These are phyloP conservation scores for Ceyx melanurus DNA, from an alignment of 2,113 vertebrate species.

Conservation along the genomic window DNA sequence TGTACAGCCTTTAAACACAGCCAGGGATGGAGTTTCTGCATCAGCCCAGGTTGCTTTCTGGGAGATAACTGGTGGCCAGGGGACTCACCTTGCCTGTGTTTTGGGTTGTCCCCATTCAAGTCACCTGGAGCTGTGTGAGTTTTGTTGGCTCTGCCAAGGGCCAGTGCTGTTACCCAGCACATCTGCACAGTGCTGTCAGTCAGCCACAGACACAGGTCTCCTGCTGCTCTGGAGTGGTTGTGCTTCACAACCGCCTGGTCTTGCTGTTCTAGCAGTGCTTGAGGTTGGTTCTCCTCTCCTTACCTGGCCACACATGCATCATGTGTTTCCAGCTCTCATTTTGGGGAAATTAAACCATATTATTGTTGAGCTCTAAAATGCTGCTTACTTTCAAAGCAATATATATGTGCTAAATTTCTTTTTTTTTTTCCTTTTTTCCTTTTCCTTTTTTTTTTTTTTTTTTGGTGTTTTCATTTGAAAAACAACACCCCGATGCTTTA, in stretches of 20 bases:
- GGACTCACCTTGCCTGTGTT: background rate
- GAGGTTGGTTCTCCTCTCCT: background rate
- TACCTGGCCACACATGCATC: fast-evolving
- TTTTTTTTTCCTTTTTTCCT: background rate
- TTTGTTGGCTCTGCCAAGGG: background rate
- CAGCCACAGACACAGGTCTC: too few species aligned
- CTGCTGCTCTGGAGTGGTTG: background rate
- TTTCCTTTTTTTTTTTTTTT: background rate
- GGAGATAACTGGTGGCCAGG: background rate
- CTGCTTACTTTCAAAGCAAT: background rate
- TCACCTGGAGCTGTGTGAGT: background rate
- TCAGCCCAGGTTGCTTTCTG: background rate
- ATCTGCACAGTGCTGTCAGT: background rate
- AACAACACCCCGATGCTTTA: background rate
- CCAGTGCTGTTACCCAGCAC: fast-evolving
- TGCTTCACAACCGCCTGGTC: background rate
- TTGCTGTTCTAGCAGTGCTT: background rate
- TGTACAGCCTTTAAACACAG: too few species aligned
- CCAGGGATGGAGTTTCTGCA: background rate
- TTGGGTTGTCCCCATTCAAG: fast-evolving
- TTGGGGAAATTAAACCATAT: background rate
- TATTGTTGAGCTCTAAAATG: background rate
- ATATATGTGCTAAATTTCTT: background rate
- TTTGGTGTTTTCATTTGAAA: background rate
- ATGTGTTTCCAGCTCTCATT: background rate